A percentile compares a stretch with the other conserved stretches of the same genome.
phyloP scores from a whole-genome alignment of 1,140 invertebrate genomes.

The Phymastichus coffea region DNA sequence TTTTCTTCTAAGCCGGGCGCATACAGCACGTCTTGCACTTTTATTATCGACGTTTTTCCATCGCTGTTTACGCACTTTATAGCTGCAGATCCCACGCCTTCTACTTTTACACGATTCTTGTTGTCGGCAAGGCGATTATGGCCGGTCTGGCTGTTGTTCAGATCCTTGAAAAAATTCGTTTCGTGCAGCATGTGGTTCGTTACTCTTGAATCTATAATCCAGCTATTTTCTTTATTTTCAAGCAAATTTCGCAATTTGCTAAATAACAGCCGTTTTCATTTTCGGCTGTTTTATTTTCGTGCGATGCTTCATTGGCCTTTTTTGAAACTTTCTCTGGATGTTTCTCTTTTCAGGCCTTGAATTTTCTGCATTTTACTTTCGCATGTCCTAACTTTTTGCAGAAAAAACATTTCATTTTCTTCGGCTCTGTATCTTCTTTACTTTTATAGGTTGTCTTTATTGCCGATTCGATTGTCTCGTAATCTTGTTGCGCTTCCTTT shows the following conservation, averaged over 20 bases:
- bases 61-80: neutral
- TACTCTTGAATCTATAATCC: neutral
- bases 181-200: neutral
- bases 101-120: neutral
- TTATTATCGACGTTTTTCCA: neutral
- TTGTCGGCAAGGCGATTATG: neutral
- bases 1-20: slow-evolving; percentile 5
- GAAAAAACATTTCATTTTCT: neutral
- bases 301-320: neutral
- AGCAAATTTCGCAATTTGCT: neutral
- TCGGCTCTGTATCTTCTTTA: neutral
- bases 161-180: neutral
- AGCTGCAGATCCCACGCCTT: too few species aligned
- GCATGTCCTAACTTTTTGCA: neutral
- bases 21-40: slow-evolving; percentile 3
- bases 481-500: too few species aligned
- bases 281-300: neutral
- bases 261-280: neutral
- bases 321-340: too few species aligned
- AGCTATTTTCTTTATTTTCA: neutral
- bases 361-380: too few species aligned
- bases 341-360: too few species aligned
- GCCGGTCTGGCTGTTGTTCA: neutral
- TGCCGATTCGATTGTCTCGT: neutral
- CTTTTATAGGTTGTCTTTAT: neutral